phyloP scores from a whole-genome alignment of 2,888 invertebrate genomes.

The Automeris io region DNA sequence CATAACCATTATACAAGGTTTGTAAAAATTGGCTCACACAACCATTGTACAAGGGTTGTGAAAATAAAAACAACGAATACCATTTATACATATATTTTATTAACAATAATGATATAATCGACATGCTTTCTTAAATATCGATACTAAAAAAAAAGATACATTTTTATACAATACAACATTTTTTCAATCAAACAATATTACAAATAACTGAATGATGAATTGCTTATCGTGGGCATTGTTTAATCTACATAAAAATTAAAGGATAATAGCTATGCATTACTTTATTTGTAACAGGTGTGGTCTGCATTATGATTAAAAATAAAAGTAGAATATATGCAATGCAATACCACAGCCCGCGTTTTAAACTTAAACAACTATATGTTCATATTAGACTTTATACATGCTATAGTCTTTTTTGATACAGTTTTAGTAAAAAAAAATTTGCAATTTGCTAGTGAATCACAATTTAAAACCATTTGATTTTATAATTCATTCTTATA shows the following conservation, averaged over 20 bases:
- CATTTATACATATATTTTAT: constrained; percentile 76
- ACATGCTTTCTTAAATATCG: constrained; percentile 68
- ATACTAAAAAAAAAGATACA: constrained; percentile 50
- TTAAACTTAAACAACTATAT: neutral
- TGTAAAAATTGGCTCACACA: no score
- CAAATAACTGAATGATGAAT: constrained; percentile 41
- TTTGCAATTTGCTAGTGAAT: neutral
- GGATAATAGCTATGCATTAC: constrained; percentile 1
- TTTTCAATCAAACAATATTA: constrained; percentile 42
- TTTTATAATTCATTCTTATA: neutral
- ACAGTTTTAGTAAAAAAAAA: neutral
- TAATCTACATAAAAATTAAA: constrained; percentile 42
- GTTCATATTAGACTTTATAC: neutral
- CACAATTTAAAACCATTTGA: neutral
- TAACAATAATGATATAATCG: constrained; percentile 75
- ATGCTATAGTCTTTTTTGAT: neutral
- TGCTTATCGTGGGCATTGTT: constrained; percentile 44
- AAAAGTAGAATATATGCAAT: neutral
- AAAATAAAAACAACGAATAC: constrained; percentile 41
- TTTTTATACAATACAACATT: constrained; percentile 59
- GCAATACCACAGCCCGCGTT: constrained; percentile 1
- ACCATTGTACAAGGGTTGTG: no score
- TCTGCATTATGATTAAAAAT: neutral
- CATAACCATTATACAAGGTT: no score
- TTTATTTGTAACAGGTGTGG: neutral